These are phyloP conservation scores for Brachyptera risi DNA, from an alignment of 2,888 invertebrate species.

Conservation along the genomic window DNA sequence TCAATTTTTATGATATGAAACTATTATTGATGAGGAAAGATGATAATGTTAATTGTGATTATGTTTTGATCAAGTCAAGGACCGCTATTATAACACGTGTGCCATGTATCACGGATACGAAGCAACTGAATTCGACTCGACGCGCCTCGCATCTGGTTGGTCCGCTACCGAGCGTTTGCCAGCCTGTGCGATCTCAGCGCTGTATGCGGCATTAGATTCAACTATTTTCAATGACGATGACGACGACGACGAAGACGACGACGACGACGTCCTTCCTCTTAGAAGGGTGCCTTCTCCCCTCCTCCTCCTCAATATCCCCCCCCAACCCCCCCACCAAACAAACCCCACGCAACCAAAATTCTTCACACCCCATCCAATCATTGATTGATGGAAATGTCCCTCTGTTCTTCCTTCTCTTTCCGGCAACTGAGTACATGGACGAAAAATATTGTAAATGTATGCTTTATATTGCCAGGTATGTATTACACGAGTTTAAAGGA, in stretches of 20 bases:
- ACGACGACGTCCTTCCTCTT: not conserved
- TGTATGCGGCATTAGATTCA: not conserved
- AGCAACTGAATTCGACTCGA: not conserved
- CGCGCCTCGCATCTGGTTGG: not conserved
- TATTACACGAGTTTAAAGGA: too few relatives aligned
- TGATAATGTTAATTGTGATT: too few relatives aligned
- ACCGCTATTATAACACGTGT: too few relatives aligned
- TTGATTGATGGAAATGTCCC: constrained; percentile 19
- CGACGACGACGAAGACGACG: too few relatives aligned
- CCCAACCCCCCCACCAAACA: not conserved
- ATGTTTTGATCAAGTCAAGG: too few relatives aligned
- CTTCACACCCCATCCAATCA: constrained; percentile 26
- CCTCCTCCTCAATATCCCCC: not conserved
- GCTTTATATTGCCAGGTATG: too few relatives aligned
- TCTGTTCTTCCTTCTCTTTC: not conserved
- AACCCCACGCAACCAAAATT: not conserved
- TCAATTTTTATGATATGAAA: too few relatives aligned
- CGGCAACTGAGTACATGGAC: too few relatives aligned
- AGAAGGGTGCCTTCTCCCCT: not conserved
- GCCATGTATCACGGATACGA: too few relatives aligned
- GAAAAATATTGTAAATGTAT: too few relatives aligned
- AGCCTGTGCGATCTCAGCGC: not conserved
- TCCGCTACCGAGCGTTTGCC: not conserved
- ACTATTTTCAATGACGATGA: too few relatives aligned
- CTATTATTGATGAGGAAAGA: too few relatives aligned